Evolutionary conservation across 2,797 vertebrate species (phyloP), one percentile per base, ranked within the genome.

Genomic region (Neoniphon sammara): DNA sequence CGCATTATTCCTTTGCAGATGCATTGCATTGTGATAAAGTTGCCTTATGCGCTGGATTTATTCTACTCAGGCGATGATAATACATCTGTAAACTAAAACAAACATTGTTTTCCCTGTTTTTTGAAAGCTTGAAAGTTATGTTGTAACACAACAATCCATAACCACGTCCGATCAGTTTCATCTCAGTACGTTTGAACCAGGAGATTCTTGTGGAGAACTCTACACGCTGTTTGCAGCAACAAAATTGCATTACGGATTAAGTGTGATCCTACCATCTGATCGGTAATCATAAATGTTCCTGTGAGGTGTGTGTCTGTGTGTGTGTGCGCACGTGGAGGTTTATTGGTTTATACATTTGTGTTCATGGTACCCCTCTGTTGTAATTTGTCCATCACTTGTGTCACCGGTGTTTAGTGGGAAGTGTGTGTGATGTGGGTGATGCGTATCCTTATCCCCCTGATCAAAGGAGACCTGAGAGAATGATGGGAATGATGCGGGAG

Each of bases 401-500:
- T 73, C 79, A 73, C 70, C 56, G 23, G 46, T 44, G 30, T 79
- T 82, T 46, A 54, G 50, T 18, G 39, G 46, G 56, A 78, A 58
- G 49, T 47, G 39, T 80, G 66, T 59, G 69, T 20, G 55, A 73
- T 62, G 54, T 64, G 52, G 75, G 34, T 70, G 76, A 78, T 78
- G 79, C 69, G 82, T 62, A 70, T 74, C 63, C 76, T 78, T 75
- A 81, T 79, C 62, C 57, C 66, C 6, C 36, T 39, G 85, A 89
- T 89, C 79, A 77, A 75, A 81, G 79, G 64, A 77, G 74, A 47
- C 81, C 80, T 70, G 47, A 31, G 66, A 76, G 86, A 89, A 75
- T 17, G 12, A 49, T 69, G 75, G 14, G 85, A 87, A 73, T 55
- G 85, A 91, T 82, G 80, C 82, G 68, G 78, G 61, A 77, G 86